Conservation (phyloP, 2,113 vertebrate species). For the Marcusenius ussheri region DNA sequence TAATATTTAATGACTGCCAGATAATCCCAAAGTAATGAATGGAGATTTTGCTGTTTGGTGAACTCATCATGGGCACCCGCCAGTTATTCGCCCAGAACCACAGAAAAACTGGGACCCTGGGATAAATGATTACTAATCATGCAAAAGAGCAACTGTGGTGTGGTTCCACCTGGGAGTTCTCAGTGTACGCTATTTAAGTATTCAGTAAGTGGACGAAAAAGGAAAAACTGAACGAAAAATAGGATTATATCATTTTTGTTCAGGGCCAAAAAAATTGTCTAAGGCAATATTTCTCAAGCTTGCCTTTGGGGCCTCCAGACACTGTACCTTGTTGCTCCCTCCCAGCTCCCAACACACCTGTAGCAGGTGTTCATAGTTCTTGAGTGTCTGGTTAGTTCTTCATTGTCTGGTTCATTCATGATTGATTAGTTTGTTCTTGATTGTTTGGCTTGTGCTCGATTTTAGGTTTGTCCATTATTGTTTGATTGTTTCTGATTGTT, state of each 20-base stretch:
- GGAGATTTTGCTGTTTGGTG: constrained; percentile 69
- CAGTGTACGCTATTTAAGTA: constrained; percentile 27
- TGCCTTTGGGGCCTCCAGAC: neutral
- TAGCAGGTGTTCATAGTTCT: neutral
- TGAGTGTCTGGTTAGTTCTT: neutral
- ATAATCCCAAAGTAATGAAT: constrained; percentile 86
- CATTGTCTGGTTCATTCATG: neutral
- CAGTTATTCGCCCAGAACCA: constrained; percentile 61
- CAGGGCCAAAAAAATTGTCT: neutral
- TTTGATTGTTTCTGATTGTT: neutral
- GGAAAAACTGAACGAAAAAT: neutral
- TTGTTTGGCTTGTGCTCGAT: neutral
- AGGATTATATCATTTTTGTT: neutral
- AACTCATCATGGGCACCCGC: constrained; percentile 61
- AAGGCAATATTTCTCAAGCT: neutral
- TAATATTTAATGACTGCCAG: constrained; percentile 81
- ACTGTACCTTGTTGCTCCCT: neutral
- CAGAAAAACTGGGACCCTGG: constrained; percentile 36
- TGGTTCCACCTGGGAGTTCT: constrained; percentile 40
- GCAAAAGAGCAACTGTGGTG: constrained; percentile 49
- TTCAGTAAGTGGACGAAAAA: neutral
- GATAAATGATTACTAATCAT: constrained; percentile 58
- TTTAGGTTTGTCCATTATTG: neutral
- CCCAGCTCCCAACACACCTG: neutral
- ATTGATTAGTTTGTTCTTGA: neutral